Evolutionary conservation across 2,888 invertebrate species (phyloP), one percentile per base, ranked within the genome.

Genomic region (Drosophila suboccidentalis): DNA sequence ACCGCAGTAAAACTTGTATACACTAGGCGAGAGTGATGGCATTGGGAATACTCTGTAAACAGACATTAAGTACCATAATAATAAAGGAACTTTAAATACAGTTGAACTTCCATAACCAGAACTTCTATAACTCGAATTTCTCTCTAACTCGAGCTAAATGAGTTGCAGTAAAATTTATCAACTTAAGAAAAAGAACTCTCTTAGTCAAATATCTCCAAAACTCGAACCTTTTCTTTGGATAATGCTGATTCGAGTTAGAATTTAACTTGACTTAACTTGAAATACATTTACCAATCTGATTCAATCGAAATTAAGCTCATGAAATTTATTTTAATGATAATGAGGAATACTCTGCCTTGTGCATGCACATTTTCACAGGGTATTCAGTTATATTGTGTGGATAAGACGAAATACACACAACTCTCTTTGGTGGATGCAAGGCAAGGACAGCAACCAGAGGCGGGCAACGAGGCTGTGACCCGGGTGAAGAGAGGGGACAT

Each of bases 331-430:
- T 3, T 0, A 22, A 26, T 13, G 6, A 1, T 13, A 0, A 3
- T 5, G 8, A 17, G 34, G 3, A 36, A 36, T 19, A n/a, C 19
- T n/a, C n/a, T n/a, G 9, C 2, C 34, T 36, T n/a, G 8, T n/a
- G 8, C 50, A 13, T 5, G 34, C 55, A 15, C 1, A 26, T 15
- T 13, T 38, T 22, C 13, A 26, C 26, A 38, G 58, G 58, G 58
- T 47, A 58, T 58, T 15, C 29, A 65, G 70, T 72, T 54, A 71
- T 70, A 74, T 82, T 79, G 66, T 62, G 76, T 72, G 70, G 70
- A 59, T 72, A 82, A 87, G 80, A 72, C 67, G 71, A 80, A 50
- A 67, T 29, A 53, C 50, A 65, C 71, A 64, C 44, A 61, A 75
- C 44, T 41, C 44, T 10, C 50, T 34, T 68, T 68, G 57, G 53